phyloP scores from a whole-genome alignment of 2,113 vertebrate genomes.

The Porphyrio hochstetteri region DNA sequence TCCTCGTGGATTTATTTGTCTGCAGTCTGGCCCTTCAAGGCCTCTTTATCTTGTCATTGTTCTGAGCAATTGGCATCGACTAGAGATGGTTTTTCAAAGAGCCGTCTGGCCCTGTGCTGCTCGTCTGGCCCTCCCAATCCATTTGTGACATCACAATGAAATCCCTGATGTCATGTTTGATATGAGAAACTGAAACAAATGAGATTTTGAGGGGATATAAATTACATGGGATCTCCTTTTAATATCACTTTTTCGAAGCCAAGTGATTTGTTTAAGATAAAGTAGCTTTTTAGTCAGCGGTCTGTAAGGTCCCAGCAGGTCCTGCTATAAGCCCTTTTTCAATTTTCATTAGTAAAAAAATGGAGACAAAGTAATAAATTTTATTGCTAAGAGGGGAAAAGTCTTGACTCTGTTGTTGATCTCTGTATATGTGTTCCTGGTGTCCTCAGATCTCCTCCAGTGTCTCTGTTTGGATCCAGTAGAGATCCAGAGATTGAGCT shows the following conservation, averaged over 20 bases:
- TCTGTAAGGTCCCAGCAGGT: background rate
- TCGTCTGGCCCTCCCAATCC: background rate
- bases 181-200: background rate
- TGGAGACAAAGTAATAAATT: background rate
- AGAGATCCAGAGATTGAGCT: background rate
- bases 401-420: background rate
- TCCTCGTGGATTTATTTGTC: slow-evolving; percentile 48
- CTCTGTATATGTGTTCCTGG: background rate
- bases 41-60: slow-evolving; percentile 30
- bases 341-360: background rate
- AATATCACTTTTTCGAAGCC: background rate
- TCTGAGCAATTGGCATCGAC: background rate
- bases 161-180: slow-evolving; percentile 4
- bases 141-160: background rate
- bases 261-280: background rate
- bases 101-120: background rate
- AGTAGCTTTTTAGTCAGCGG: background rate
- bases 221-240: background rate
- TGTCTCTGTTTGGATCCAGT: background rate
- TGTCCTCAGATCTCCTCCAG: background rate
- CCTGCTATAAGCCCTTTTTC: background rate
- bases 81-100: background rate
- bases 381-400: background rate
- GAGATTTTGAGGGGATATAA: background rate
- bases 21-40: slow-evolving; percentile 43